A percentile compares a stretch with the other conserved stretches of the same genome.
Evolutionary conservation across 1,140 invertebrate genomes (phyloP).

Genomic region (Drosophila parabipectinata): DNA sequence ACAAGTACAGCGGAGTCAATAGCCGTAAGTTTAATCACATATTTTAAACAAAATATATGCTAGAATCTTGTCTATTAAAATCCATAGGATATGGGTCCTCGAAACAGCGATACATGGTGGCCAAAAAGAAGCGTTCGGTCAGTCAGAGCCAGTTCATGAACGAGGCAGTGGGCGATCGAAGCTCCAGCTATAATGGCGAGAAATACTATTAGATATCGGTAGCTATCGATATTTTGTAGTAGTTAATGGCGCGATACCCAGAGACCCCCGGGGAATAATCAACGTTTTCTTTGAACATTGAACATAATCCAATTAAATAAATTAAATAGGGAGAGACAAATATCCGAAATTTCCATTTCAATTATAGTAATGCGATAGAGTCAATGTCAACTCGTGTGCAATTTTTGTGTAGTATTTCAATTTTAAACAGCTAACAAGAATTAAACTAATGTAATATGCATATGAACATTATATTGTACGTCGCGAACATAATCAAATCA

Average conservation of each 20-base stretch:
- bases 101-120: constrained; percentile 81
- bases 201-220: constrained; percentile 65
- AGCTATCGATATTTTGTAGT: constrained; percentile 17
- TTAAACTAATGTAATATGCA: constrained; percentile 50
- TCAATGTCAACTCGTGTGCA: constrained; percentile 60
- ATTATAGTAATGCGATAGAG: constrained; percentile 37
- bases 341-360: constrained; percentile 14
- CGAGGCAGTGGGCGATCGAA: constrained; percentile 62
- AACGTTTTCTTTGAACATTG: constrained; percentile 25
- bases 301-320: constrained; percentile 35
- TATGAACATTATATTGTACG: constrained; percentile 28
- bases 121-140: constrained; percentile 81
- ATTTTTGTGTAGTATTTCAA: constrained; percentile 71
- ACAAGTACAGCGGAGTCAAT: constrained; percentile 63
- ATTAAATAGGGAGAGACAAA: constrained; percentile 8
- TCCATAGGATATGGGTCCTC: constrained; percentile 61
- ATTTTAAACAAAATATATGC: not conserved
- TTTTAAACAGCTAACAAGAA: constrained; percentile 48
- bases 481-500: constrained; percentile 73
- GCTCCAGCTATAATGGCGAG: constrained; percentile 68
- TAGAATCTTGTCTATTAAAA: not conserved
- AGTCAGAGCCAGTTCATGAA: constrained; percentile 65
- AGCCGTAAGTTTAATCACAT: constrained; percentile 40
- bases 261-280: constrained; percentile 29
- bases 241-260: constrained; percentile 3